A percentile compares a stretch with the other conserved stretches of the same genome.
Evolutionary conservation across 1,140 invertebrate genomes (phyloP).

Genomic region (Daktulosphaira vitifoliae): DNA sequence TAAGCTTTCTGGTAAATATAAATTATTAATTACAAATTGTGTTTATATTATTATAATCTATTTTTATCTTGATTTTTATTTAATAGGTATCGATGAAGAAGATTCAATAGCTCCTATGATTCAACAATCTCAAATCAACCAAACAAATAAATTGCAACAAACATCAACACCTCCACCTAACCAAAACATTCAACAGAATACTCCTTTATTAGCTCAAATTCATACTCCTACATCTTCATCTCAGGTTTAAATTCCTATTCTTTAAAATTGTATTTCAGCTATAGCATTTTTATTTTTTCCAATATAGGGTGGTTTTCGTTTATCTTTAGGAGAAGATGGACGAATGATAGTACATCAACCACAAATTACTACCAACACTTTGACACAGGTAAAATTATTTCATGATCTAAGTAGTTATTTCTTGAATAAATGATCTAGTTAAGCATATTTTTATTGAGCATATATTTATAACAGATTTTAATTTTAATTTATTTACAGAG

Average conservation of each 20-base stretch:
- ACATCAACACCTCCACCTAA: slow-evolving; percentile 27
- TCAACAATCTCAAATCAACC: slow-evolving; percentile 23
- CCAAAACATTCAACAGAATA: slow-evolving; percentile 10
- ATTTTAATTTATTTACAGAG: slow-evolving; percentile 18
- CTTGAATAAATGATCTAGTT: too few relatives aligned
- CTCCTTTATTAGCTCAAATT: slow-evolving; percentile 41
- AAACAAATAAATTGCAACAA: slow-evolving; percentile 28
- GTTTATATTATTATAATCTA: neutral
- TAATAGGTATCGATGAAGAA: slow-evolving; percentile 45
- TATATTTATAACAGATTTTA: neutral
- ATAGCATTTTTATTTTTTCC: too few relatives aligned
- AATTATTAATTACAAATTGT: neutral
- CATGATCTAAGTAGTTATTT: neutral
- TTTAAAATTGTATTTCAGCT: too few relatives aligned
- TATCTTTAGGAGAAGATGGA: slow-evolving; percentile 48
- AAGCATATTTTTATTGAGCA: neutral
- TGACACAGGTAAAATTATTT: slow-evolving; percentile 35
- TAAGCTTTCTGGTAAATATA: slow-evolving; percentile 47
- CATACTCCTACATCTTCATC: slow-evolving; percentile 43
- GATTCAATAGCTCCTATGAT: slow-evolving; percentile 42
- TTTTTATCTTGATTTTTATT: neutral
- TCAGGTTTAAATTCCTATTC: too few relatives aligned
- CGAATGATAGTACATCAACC: slow-evolving; percentile 47
- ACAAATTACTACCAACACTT: slow-evolving; percentile 28
- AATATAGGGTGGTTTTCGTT: slow-evolving; percentile 42